Base-by-base conservation (phyloP, 2,113 vertebrate species). In the Tyto alba region DNA sequence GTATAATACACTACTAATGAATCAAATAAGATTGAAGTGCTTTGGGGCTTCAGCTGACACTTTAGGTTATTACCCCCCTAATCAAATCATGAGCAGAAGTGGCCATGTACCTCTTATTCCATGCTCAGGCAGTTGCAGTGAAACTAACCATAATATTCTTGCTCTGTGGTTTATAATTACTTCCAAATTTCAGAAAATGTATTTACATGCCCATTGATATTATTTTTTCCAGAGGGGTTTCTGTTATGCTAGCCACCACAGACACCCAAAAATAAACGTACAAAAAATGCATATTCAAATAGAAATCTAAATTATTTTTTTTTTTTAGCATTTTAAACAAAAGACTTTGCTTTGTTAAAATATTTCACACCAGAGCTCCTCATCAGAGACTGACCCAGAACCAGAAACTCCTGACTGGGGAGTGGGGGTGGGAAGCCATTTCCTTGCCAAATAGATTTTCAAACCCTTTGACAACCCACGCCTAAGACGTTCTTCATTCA, bases 1-100 rank as follows among this genome's bases (percentile, higher is more conserved):
- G 68, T 93, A 95, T 94, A 92, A 95, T 64, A 94, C 29, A 71
- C 63, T 56, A 83, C 73, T 91, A 88, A 94, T 79, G 75, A 89
- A 80, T 93, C 75, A 92, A 92, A 95, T 95, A 78, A 96, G 96
- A 90, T 62, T 81, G 82, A 93, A 92, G n/a, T 32, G 60, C 78
- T 90, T 86, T 92, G 79, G 36, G 55, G 66, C 83, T 91, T 94
- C 92, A 94, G 13, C 30, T 90, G 81, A 89, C 60, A 88, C n/a
- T 90, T 66, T 96, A 67, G 93, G 63, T 96, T 93, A 95, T 76
- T 95, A 85, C 52, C 17, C 11, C 75, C 10, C 1, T 57, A 92
- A 92, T 87, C 62, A 79, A 22, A 93, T 36, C 45, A 77, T 18
- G 84, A 92, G 81, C 38, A 77, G 81, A 95, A 94, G 32, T 50